phyloP scores from a whole-genome alignment of 2,888 invertebrate species.

The Pollenia griseotomentosa region DNA sequence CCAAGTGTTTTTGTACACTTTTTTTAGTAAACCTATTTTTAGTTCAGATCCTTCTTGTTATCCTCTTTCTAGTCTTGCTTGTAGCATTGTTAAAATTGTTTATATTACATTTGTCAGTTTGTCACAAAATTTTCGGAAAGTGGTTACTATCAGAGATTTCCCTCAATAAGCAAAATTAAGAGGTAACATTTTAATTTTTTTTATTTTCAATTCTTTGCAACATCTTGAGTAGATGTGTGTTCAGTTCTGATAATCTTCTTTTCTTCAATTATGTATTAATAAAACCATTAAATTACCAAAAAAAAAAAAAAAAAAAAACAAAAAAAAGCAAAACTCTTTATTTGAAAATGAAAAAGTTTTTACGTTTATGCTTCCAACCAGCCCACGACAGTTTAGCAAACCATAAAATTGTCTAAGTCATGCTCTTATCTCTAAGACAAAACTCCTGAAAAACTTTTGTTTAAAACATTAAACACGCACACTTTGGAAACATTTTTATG shows the following conservation, averaged over 20 bases:
- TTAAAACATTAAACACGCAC: constrained; percentile 36
- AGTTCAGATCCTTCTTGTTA: too few relatives aligned
- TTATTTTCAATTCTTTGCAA: not conserved
- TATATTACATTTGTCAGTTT: too few relatives aligned
- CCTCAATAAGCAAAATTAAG: too few relatives aligned
- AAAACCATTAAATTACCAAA: constrained; percentile 27
- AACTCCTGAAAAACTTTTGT: constrained; percentile 51
- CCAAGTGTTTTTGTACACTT: too few relatives aligned
- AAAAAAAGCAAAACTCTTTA: constrained; percentile 11
- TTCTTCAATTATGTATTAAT: constrained; percentile 51
- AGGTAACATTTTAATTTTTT: too few relatives aligned
- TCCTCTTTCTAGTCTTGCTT: too few relatives aligned
- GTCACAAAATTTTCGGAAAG: too few relatives aligned
- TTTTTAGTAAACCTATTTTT: too few relatives aligned
- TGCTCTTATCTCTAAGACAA: constrained; percentile 63
- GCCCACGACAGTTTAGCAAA: constrained; percentile 40
- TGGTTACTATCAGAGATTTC: too few relatives aligned
- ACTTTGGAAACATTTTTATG: not conserved
- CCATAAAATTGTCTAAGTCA: constrained; percentile 61
- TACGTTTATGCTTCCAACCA: constrained; percentile 2
- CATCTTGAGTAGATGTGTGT: not conserved
- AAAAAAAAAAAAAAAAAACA: constrained; percentile 26
- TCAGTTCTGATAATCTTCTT: constrained; percentile 26
- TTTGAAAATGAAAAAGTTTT: constrained; percentile 34
- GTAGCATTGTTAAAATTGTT: too few relatives aligned